Evolutionary conservation across 2,888 invertebrate genomes (phyloP).

Genomic region (Cancer borealis): DNA sequence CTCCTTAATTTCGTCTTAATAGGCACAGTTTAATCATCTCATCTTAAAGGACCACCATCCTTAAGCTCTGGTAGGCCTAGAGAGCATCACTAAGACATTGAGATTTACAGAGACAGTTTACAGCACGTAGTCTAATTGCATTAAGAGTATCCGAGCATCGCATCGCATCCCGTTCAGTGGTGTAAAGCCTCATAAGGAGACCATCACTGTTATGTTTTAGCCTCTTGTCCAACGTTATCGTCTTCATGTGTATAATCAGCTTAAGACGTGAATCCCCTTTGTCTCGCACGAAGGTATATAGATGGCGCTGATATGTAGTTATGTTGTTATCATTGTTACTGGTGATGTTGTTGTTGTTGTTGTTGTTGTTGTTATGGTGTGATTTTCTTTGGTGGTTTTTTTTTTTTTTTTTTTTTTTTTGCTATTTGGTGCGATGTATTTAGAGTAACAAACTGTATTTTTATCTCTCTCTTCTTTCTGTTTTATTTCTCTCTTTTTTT

Average conservation of each 20-base stretch:
- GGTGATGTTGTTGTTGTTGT: background rate
- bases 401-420: too few relatives aligned
- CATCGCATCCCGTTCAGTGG: background rate
- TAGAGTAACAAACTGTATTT: too few relatives aligned
- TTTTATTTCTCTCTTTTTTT: too few relatives aligned
- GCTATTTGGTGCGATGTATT: too few relatives aligned
- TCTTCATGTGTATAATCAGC: background rate
- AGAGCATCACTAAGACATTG: background rate
- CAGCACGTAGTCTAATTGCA: background rate
- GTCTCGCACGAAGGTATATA: background rate
- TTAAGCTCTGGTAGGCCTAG: background rate
- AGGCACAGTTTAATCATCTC: background rate
- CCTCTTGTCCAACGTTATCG: background rate
- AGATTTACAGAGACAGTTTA: background rate
- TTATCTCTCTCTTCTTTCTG: too few relatives aligned
- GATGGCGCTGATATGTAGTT: background rate
- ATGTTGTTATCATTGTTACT: background rate
- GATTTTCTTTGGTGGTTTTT: background rate
- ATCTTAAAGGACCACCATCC: background rate
- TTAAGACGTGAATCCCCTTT: background rate
- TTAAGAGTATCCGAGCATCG: background rate
- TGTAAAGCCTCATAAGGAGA: background rate
- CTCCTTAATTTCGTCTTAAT: background rate
- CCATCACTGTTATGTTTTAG: background rate
- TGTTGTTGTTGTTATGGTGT: background rate